Conservation (phyloP, 2,113 vertebrate species). For the Geococcyx californianus region DNA sequence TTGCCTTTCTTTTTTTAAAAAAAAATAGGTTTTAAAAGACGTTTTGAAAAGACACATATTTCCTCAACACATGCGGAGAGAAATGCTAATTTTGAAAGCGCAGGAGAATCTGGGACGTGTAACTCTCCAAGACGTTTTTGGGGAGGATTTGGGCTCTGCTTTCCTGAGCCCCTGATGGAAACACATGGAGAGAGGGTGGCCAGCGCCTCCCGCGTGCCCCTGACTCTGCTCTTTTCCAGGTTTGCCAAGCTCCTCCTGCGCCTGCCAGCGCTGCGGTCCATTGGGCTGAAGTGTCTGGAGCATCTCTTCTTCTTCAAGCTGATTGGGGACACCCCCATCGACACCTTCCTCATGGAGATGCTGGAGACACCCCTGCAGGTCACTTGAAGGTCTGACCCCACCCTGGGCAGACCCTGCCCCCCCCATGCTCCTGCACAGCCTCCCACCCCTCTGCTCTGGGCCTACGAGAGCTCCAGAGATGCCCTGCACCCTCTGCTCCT, state of each 20-base stretch:
- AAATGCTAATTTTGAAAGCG: background rate
- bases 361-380: constrained; percentile 92
- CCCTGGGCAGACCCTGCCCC: background rate
- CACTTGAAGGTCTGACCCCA: constrained; percentile 78
- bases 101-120: background rate
- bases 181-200: rapidly evolving
- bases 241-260: constrained; percentile 94
- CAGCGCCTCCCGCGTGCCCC: background rate
- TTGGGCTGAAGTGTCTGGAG: constrained; percentile 94
- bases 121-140: background rate
- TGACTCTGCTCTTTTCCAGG: constrained; percentile 63
- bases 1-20: rapidly evolving
- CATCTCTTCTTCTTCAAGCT: constrained; percentile 98
- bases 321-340: constrained; percentile 95
- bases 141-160: background rate
- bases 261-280: constrained; percentile 91
- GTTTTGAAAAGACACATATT: background rate
- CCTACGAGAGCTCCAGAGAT: constrained; percentile 8
- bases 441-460: background rate
- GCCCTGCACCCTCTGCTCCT: background rate
- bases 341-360: constrained; percentile 99
- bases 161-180: background rate
- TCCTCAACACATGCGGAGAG: rapidly evolving
- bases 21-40: background rate
- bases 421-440: background rate